phyloP scores from a whole-genome alignment of 2,888 invertebrate genomes.

The Hoplodrina blanda region DNA sequence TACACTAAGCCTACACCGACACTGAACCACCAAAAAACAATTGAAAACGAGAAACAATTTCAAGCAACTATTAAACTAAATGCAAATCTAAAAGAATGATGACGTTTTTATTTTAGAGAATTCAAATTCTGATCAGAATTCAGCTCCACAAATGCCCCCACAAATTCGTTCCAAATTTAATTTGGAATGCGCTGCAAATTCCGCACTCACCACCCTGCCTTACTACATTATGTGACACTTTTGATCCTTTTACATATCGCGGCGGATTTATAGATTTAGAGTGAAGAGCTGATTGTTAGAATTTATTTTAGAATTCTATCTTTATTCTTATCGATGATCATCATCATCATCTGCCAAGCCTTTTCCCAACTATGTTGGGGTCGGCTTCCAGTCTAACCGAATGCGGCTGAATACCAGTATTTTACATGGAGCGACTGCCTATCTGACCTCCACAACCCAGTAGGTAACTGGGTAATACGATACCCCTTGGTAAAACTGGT shows the following conservation, averaged over 20 bases:
- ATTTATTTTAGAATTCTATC: conserved; percentile 13
- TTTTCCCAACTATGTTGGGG: too few relatives aligned
- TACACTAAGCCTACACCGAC: not conserved
- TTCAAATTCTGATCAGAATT: conserved; percentile 61
- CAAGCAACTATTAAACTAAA: conserved; percentile 9
- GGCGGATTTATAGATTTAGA: conserved; percentile 54
- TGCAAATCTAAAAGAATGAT: conserved; percentile 45
- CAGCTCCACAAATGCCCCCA: conserved; percentile 54
- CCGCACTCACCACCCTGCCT: conserved; percentile 36
- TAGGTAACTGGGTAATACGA: too few relatives aligned
- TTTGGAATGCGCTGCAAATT: conserved; percentile 62
- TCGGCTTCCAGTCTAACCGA: too few relatives aligned
- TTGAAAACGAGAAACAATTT: not conserved
- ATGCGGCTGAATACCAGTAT: too few relatives aligned
- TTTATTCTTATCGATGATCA: not conserved
- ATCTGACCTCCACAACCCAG: too few relatives aligned
- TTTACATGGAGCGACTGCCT: too few relatives aligned
- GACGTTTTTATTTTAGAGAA: conserved; percentile 49
- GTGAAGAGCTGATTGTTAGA: conserved; percentile 31
- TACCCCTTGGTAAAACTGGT: too few relatives aligned
- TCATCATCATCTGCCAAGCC: too few relatives aligned
- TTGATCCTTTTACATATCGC: conserved; percentile 50
- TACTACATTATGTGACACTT: conserved; percentile 59
- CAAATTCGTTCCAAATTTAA: conserved; percentile 63
- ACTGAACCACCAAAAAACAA: not conserved